Conservation (phyloP, 2,797 vertebrate genomes). For the Silurus aristotelis region DNA sequence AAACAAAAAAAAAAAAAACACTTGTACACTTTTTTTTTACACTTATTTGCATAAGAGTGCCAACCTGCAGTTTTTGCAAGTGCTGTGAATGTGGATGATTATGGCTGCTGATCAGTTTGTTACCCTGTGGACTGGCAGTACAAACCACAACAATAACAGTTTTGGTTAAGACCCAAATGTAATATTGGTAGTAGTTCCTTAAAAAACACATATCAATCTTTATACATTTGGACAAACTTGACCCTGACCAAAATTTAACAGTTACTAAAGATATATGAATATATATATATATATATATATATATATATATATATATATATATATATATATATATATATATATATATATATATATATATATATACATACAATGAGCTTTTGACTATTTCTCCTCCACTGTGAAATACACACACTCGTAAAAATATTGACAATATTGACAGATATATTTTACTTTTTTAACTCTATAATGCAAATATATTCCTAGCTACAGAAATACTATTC, state of each 20-base stretch:
- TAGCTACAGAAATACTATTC: neutral
- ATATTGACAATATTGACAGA: no score
- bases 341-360: no score
- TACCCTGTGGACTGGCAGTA: neutral
- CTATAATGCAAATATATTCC: neutral
- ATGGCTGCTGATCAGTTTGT: neutral
- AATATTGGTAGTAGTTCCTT: neutral
- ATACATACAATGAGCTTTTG: neutral
- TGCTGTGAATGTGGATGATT: neutral
- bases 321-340: no score
- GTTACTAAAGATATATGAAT: neutral
- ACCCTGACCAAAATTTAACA: neutral
- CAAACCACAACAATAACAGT: neutral
- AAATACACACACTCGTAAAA: neutral
- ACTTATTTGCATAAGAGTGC: neutral
- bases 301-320: no score
- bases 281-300: no score
- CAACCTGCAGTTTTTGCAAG: neutral
- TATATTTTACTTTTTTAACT: no score
- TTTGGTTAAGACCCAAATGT: neutral
- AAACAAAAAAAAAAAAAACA: neutral
- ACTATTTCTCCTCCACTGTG: neutral
- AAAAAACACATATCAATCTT: neutral
- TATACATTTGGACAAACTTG: neutral
- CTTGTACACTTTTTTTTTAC: neutral